phyloP scores from a whole-genome alignment of 2,888 invertebrate species.

The Caenorhabditis macrosperma region DNA sequence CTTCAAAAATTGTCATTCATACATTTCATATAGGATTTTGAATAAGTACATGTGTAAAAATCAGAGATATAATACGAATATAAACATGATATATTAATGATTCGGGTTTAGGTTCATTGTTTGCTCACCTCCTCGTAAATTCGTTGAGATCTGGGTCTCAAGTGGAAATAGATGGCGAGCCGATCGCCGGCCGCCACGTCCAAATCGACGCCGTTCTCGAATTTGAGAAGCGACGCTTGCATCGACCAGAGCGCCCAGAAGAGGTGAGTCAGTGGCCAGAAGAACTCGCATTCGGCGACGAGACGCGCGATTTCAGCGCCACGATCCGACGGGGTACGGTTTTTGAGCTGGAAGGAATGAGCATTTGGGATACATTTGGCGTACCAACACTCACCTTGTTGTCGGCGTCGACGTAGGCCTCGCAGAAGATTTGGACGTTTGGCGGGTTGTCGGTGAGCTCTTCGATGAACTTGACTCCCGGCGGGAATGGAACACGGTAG shows the following conservation, averaged over 20 bases:
- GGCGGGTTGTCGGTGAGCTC: constrained; percentile 30
- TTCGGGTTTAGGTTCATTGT: no score
- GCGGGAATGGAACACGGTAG: constrained; percentile 8
- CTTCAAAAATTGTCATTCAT: background rate
- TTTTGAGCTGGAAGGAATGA: constrained; percentile 20
- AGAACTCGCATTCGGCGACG: constrained; percentile 20
- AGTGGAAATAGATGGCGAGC: constrained; percentile 32
- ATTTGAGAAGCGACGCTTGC: constrained; percentile 6
- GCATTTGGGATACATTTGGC: no score
- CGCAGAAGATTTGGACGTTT: constrained; percentile 19
- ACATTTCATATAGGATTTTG: background rate
- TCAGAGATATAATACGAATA: background rate
- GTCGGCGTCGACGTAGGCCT: constrained; percentile 33
- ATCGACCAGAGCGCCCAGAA: constrained; percentile 31
- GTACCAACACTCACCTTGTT: constrained; percentile 5
- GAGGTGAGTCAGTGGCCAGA: constrained; percentile 33
- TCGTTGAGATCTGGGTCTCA: constrained; percentile 27
- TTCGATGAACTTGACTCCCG: constrained; percentile 28
- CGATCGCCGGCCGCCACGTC: constrained; percentile 24
- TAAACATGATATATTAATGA: no score
- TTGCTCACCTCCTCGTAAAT: constrained; percentile 8
- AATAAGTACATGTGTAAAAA: background rate
- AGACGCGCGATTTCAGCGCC: background rate
- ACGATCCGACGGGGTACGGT: constrained; percentile 13
- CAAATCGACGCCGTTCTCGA: constrained; percentile 29